These are phyloP conservation scores for Hedya salicella DNA, from an alignment of 2,888 invertebrate species.

Conservation along the genomic window DNA sequence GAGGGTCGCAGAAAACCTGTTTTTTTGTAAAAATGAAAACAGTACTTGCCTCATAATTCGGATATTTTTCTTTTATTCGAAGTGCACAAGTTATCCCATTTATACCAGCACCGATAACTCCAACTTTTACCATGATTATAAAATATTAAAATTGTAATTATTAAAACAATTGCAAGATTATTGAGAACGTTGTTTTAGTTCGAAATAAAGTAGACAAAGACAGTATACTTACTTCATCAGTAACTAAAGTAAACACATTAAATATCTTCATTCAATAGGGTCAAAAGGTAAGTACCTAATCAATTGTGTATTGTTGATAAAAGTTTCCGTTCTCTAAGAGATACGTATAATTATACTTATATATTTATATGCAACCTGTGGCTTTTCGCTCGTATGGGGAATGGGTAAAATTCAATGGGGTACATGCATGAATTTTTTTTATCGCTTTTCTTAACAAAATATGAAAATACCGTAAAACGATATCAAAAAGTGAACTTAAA, in stretches of 20 bases:
- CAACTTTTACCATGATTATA: slow-evolving; percentile 71
- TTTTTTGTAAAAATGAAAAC: not conserved
- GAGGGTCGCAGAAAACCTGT: too few relatives aligned
- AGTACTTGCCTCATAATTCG: slow-evolving; percentile 67
- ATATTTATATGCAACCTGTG: too few relatives aligned
- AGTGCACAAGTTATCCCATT: slow-evolving; percentile 89
- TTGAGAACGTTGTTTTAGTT: not conserved
- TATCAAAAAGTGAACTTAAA: too few relatives aligned
- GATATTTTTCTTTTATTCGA: slow-evolving; percentile 86
- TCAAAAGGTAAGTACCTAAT: slow-evolving; percentile 23
- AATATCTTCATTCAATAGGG: slow-evolving; percentile 36
- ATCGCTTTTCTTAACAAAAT: too few relatives aligned
- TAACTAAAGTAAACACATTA: not conserved
- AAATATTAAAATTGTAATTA: not conserved
- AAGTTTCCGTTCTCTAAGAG: slow-evolving; percentile 4
- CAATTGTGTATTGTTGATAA: not conserved
- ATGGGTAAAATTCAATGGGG: too few relatives aligned
- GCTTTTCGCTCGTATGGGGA: too few relatives aligned
- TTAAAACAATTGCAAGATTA: not conserved
- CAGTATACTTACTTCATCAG: slow-evolving; percentile 6
- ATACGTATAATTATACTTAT: too few relatives aligned
- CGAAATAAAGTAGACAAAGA: not conserved
- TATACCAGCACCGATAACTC: slow-evolving; percentile 91
- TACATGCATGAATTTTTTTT: too few relatives aligned
- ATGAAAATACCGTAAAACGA: too few relatives aligned